A percentile compares a stretch with the other conserved stretches of the same genome.
phyloP scores from a whole-genome alignment of 2,888 invertebrate genomes.

The Aphodius granarius region DNA sequence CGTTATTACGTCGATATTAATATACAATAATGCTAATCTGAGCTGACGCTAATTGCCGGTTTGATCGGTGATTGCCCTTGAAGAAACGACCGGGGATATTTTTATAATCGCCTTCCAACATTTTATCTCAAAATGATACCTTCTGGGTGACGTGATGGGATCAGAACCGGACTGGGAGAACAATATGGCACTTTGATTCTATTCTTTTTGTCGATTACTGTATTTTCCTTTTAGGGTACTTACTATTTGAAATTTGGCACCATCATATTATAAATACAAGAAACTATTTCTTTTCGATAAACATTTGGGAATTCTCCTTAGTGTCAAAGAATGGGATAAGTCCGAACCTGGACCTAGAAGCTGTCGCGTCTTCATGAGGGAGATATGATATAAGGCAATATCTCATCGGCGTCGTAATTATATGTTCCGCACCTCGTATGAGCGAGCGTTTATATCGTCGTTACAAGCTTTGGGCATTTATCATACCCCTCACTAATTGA shows the following conservation, averaged over 20 bases:
- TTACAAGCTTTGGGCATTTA: constrained; percentile 14
- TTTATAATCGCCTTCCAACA: not conserved
- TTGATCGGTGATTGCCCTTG: not conserved
- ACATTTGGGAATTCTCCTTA: no score
- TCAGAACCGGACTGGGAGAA: not conserved
- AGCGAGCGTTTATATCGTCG: constrained; percentile 12
- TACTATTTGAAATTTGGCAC: no score
- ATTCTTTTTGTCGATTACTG: no score
- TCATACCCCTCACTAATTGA: constrained; percentile 16
- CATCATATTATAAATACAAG: no score
- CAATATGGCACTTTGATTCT: no score
- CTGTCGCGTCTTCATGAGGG: not conserved
- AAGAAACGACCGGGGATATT: not conserved
- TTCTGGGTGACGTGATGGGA: not conserved
- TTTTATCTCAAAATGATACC: not conserved
- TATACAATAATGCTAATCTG: not conserved
- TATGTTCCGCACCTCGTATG: constrained; percentile 12
- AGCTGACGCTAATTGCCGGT: not conserved
- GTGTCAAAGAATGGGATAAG: not conserved
- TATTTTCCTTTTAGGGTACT: no score
- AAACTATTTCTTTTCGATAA: no score
- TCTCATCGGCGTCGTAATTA: constrained; percentile 11
- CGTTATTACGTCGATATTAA: not conserved
- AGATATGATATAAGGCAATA: constrained; percentile 6
- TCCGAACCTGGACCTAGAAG: not conserved